A percentile compares a stretch with the other conserved stretches of the same genome.
Conservation (phyloP, 2,888 invertebrate species). For the Priocnemis perturbator region DNA sequence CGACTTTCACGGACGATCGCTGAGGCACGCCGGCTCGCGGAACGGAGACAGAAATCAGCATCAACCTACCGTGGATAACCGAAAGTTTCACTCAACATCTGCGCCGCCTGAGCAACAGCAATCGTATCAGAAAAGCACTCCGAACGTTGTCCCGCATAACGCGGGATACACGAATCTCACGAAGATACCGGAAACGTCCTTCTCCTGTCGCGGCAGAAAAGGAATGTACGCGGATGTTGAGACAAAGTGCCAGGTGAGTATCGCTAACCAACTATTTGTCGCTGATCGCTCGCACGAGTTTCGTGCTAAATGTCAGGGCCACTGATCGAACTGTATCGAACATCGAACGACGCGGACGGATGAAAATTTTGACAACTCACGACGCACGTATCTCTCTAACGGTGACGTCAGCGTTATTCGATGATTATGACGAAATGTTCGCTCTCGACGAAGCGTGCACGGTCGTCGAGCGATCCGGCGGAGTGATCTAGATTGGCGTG, state of each 20-base stretch:
- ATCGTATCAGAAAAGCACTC: slow-evolving; percentile 7
- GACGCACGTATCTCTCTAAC: too few relatives aligned
- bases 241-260: slow-evolving; percentile 86
- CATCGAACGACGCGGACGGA: too few relatives aligned
- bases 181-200: slow-evolving; percentile 83
- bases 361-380: too few relatives aligned
- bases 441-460: too few relatives aligned
- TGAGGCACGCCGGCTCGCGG: slow-evolving; percentile 43
- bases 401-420: not conserved
- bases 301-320: too few relatives aligned
- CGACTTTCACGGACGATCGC: slow-evolving; percentile 55
- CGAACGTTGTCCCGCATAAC: slow-evolving; percentile 9
- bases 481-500: too few relatives aligned
- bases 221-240: slow-evolving; percentile 92
- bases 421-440: not conserved
- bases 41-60: slow-evolving; percentile 21
- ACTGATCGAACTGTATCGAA: too few relatives aligned
- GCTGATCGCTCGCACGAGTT: not conserved
- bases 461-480: too few relatives aligned
- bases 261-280: not conserved
- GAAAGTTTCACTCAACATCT: slow-evolving; percentile 3
- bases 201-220: slow-evolving; percentile 85
- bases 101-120: slow-evolving; percentile 14
- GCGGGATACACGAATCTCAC: slow-evolving; percentile 55
- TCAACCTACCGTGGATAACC: slow-evolving; percentile 1